Evolutionary conservation across 2,113 vertebrate genomes (phyloP).

Genomic region (Gymnarchus niloticus): DNA sequence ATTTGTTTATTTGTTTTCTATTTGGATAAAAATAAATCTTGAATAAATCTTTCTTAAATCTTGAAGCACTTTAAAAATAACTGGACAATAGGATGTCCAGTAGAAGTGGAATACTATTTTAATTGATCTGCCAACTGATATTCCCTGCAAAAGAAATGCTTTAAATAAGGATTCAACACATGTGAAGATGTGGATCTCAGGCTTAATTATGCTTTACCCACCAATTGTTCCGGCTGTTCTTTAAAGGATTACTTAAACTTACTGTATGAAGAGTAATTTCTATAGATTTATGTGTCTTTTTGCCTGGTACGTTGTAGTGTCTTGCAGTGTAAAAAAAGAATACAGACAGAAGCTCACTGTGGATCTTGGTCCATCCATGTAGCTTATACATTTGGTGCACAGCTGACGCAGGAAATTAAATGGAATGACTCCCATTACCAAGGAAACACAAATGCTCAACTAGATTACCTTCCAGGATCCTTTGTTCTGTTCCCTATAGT

Average conservation of each 20-base stretch:
- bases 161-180: background rate
- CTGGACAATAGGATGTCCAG: background rate
- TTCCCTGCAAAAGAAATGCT: background rate
- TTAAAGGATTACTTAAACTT: background rate
- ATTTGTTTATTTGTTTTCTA: background rate
- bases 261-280: background rate
- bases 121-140: background rate
- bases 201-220: background rate
- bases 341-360: background rate
- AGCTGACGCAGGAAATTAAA: slow-evolving; percentile 61
- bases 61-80: background rate
- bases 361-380: slow-evolving; percentile 38
- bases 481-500: slow-evolving; percentile 34
- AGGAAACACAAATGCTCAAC: slow-evolving; percentile 50
- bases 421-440: slow-evolving; percentile 63
- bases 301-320: background rate
- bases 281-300: background rate
- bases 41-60: background rate
- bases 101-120: background rate
- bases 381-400: slow-evolving; percentile 39
- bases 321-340: background rate
- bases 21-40: too few species aligned
- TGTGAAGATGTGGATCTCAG: background rate
- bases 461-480: slow-evolving; percentile 43
- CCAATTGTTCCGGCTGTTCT: background rate